A percentile compares a stretch with the other conserved stretches of the same genome.
Conservation (phyloP, 2,797 vertebrate species). For the Eremophila alpestris region DNA sequence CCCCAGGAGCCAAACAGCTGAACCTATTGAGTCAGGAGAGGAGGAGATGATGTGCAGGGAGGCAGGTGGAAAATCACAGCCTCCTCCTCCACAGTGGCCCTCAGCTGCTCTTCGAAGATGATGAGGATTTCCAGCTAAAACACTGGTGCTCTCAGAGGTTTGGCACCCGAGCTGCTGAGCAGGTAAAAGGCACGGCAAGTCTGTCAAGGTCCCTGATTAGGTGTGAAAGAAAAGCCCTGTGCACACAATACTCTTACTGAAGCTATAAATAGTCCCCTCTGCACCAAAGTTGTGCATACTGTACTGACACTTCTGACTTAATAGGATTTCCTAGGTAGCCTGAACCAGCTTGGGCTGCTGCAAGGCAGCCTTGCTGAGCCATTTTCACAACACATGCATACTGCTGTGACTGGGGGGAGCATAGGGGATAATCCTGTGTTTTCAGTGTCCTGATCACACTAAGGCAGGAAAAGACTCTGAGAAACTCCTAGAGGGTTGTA, state of each 20-base stretch:
- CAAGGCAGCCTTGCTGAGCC: not conserved
- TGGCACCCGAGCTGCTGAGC: not conserved
- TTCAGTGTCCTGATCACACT: not conserved
- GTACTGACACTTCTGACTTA: constrained; percentile 32
- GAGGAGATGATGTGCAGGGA: not conserved
- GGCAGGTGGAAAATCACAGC: not conserved
- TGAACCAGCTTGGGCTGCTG: not conserved
- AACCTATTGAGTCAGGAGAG: not conserved
- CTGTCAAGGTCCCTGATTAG: not conserved
- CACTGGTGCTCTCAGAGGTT: not conserved
- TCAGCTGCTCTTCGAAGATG: not conserved
- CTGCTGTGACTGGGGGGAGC: not conserved
- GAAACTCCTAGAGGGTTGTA: not conserved
- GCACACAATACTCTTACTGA: constrained; percentile 32
- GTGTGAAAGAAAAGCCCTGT: constrained; percentile 12
- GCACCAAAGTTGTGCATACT: constrained; percentile 17
- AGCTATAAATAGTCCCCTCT: constrained; percentile 39
- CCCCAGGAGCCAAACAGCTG: not conserved
- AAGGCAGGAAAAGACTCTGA: not conserved
- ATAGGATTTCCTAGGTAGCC: constrained; percentile 51
- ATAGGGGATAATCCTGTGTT: not conserved
- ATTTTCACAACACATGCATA: not conserved
- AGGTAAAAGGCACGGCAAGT: not conserved
- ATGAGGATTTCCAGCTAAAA: not conserved
- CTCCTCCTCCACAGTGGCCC: not conserved